These are phyloP conservation scores for Sebastes reedi DNA, from an alignment of 2,797 vertebrate species.

Conservation along the genomic window DNA sequence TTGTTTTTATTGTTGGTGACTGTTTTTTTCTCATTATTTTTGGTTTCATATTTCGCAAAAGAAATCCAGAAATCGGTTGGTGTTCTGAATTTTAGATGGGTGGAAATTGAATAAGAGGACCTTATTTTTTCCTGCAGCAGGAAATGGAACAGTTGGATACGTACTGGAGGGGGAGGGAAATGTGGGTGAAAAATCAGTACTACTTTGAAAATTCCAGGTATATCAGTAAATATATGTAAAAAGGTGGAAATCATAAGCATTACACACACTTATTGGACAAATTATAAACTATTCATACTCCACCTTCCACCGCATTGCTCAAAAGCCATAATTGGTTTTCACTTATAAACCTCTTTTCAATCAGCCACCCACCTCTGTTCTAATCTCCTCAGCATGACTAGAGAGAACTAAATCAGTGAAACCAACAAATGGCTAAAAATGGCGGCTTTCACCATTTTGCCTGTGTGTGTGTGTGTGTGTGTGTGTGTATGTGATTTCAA, in stretches of 20 bases:
- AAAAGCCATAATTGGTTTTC: neutral
- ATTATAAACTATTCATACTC: neutral
- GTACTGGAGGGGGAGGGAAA: neutral
- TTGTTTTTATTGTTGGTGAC: neutral
- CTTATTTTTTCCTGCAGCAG: neutral
- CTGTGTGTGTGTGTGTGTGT: no score
- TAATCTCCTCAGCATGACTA: neutral
- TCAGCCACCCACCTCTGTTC: neutral
- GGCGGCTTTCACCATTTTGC: no score
- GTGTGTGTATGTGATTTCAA: neutral
- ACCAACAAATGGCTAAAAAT: no score
- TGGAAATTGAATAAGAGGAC: neutral
- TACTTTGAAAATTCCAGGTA: neutral
- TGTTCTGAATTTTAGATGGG: neutral
- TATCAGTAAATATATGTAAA: neutral
- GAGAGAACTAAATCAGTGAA: neutral
- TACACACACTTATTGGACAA: neutral
- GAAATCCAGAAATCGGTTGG: neutral
- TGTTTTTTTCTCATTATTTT: constrained; percentile 2
- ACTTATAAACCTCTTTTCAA: neutral
- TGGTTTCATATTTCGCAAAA: neutral
- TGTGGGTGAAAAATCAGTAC: neutral
- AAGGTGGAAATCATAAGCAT: neutral
- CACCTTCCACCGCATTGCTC: neutral
- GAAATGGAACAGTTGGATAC: neutral